Base-by-base conservation (phyloP, 2,797 vertebrate species). In the Lepilemur septentrionalis region DNA sequence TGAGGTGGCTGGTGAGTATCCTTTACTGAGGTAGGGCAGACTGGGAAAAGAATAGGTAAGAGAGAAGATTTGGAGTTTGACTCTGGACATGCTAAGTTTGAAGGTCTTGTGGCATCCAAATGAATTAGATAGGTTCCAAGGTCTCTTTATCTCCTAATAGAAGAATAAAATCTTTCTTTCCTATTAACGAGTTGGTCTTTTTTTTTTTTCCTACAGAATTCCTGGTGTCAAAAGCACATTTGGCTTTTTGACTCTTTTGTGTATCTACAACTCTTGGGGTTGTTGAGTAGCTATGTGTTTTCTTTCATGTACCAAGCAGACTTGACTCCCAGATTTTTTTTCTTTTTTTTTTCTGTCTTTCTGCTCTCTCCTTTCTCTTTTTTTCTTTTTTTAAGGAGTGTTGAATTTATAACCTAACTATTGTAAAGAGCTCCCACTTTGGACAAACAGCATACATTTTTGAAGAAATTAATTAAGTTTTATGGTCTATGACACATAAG, bases 371-470 rank as follows among this genome's bases (percentile, higher is more conserved):
- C 20, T 43, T 50, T n/a, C 32, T 65, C 17, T 65, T 59, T 1
- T 25, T 93, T 23, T 5, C 41, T 1, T 25, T 8, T 87, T 95
- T 78, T 30, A 41, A 73, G 46, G 63, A 75, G 20, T 79, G 65
- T 59, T 92, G 38, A 61, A 81, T 92, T 94, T 89, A 59, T 88
- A 55, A 63, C n/a, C 22, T 76, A 41, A 79, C 76, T 94, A 32
- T 93, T 78, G 83, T 72, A 90, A 93, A 67, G 50, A 92, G 10
- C 41, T 69, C 28, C 28, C 8, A 46, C 52, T 73, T 91, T 83
- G 78, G 89, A 69, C 63, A 91, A 83, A 55, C 2, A 32, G 48
- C 32, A 48, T 52, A 87, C 8, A 46, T 84, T 90, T 90, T 89
- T 73, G 15, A 94, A 93, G 59, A 5, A 91, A 3, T 73, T 25